A percentile compares a stretch with the other conserved stretches of the same genome.
phyloP scores from a whole-genome alignment of 2,888 invertebrate genomes.

The Drosophila cognata region DNA sequence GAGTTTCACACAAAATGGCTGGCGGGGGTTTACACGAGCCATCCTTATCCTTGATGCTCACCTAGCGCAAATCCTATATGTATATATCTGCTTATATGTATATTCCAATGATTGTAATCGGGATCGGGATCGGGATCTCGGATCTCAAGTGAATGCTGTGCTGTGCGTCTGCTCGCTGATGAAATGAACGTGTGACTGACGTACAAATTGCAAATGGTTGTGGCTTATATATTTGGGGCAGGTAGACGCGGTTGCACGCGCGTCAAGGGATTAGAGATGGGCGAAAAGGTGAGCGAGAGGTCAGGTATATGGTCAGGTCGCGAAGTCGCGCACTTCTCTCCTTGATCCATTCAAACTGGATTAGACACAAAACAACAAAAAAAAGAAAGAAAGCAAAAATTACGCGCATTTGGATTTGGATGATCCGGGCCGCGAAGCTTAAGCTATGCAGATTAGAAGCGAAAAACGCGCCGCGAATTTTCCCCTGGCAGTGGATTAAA shows the following conservation, averaged over 20 bases:
- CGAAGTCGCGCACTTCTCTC: slow-evolving; percentile 32
- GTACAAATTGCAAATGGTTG: slow-evolving; percentile 34
- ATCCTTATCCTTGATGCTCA: slow-evolving; percentile 41
- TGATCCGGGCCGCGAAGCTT: slow-evolving; percentile 69
- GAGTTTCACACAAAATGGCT: slow-evolving; percentile 63
- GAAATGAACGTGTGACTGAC: slow-evolving; percentile 59
- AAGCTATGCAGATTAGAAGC: slow-evolving; percentile 73
- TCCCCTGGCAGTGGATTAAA: slow-evolving; percentile 68
- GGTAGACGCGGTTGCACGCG: slow-evolving; percentile 63
- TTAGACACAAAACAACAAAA: slow-evolving; percentile 52
- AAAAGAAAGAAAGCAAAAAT: slow-evolving; percentile 34
- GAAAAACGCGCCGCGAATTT: slow-evolving; percentile 46
- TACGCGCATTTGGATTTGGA: slow-evolving; percentile 67
- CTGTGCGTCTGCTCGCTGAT: slow-evolving; percentile 48
- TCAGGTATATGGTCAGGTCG: slow-evolving; percentile 64
- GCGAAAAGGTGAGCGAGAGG: slow-evolving; percentile 61
- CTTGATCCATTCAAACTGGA: slow-evolving; percentile 76
- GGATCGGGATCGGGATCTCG: neutral
- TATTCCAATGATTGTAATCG: slow-evolving; percentile 58
- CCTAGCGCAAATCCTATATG: slow-evolving; percentile 34
- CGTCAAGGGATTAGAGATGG: slow-evolving; percentile 72
- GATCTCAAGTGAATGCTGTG: slow-evolving; percentile 2
- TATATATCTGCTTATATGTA: slow-evolving; percentile 20
- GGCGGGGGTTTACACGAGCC: neutral
- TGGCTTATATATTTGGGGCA: slow-evolving; percentile 58